These are phyloP conservation scores for Paramisgurnus dabryanus DNA, from an alignment of 2,113 vertebrate genomes.

Conservation along the genomic window DNA sequence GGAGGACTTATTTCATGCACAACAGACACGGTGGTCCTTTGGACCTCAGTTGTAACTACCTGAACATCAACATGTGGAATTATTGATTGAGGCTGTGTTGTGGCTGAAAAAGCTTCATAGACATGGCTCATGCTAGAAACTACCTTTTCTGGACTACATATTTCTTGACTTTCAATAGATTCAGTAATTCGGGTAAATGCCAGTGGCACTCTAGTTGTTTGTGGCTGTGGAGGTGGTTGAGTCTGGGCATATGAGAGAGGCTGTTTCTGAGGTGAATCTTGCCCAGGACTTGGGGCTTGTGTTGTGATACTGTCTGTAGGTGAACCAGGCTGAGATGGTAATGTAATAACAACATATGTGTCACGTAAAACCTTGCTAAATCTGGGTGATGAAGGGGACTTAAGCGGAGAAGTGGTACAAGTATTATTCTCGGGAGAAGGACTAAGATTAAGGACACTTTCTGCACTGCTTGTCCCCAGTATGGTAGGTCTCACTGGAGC, in stretches of 20 bases:
- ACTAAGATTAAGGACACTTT: slow-evolving; percentile 87
- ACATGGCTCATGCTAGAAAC: slow-evolving; percentile 79
- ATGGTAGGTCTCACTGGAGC: slow-evolving; percentile 76
- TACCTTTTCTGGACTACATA: slow-evolving; percentile 76
- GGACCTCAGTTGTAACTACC: slow-evolving; percentile 78
- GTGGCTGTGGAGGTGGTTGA: slow-evolving; percentile 64
- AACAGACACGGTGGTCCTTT: slow-evolving; percentile 79
- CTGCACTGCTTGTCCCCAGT: slow-evolving; percentile 70
- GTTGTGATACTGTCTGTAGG: slow-evolving; percentile 84
- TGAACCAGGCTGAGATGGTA: slow-evolving; percentile 95
- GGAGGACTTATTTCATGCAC: slow-evolving; percentile 74
- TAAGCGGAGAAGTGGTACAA: slow-evolving; percentile 79
- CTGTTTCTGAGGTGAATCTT: slow-evolving; percentile 74
- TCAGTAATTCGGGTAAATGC: slow-evolving; percentile 79
- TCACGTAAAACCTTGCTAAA: slow-evolving; percentile 84
- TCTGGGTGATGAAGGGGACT: slow-evolving; percentile 86
- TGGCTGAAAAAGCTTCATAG: slow-evolving; percentile 76
- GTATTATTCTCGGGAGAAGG: slow-evolving; percentile 81
- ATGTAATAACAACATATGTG: slow-evolving; percentile 96
- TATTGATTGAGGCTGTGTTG: slow-evolving; percentile 69
- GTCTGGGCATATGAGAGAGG: slow-evolving; percentile 58
- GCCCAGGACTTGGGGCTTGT: slow-evolving; percentile 81
- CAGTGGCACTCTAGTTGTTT: slow-evolving; percentile 74
- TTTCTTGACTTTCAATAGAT: slow-evolving; percentile 78
- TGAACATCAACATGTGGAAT: slow-evolving; percentile 76